phyloP scores from a whole-genome alignment of 2,888 invertebrate species.

The Parnassius apollo region DNA sequence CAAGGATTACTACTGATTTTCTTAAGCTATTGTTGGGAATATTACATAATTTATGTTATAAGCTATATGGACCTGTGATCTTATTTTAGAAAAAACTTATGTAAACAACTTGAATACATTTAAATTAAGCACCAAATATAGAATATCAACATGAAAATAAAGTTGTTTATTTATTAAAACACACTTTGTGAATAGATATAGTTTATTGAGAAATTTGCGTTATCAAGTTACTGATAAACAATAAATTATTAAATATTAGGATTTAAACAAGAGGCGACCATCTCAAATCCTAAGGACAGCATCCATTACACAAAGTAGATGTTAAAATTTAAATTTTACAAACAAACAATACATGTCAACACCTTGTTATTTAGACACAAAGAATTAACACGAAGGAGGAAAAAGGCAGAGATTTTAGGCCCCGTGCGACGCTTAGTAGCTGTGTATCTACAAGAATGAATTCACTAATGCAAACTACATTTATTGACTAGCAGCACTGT shows the following conservation, averaged over 20 bases:
- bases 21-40: too few relatives aligned
- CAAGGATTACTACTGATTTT: too few relatives aligned
- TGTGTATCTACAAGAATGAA: constrained; percentile 59
- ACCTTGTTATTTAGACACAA: constrained; percentile 63
- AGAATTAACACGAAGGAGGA: constrained; percentile 51
- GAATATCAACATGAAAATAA: not conserved
- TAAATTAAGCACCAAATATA: not conserved
- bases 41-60: too few relatives aligned
- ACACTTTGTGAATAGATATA: constrained; percentile 51
- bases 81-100: constrained; percentile 3
- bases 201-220: constrained; percentile 78
- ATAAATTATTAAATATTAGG: constrained; percentile 76
- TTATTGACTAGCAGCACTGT: constrained; percentile 78
- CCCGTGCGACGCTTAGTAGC: constrained; percentile 45
- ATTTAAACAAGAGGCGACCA: constrained; percentile 60
- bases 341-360: constrained; percentile 67
- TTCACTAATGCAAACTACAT: constrained; percentile 67
- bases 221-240: constrained; percentile 75
- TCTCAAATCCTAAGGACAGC: constrained; percentile 63
- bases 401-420: constrained; percentile 44
- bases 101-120: not conserved
- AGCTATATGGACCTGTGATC: constrained; percentile 3
- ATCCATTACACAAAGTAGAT: constrained; percentile 49
- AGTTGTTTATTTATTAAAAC: constrained; percentile 32
- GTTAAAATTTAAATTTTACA: constrained; percentile 74